Evolutionary conservation across 2,888 invertebrate species (phyloP), one percentile per base, ranked within the genome.

Genomic region (Campopleginae sp.): DNA sequence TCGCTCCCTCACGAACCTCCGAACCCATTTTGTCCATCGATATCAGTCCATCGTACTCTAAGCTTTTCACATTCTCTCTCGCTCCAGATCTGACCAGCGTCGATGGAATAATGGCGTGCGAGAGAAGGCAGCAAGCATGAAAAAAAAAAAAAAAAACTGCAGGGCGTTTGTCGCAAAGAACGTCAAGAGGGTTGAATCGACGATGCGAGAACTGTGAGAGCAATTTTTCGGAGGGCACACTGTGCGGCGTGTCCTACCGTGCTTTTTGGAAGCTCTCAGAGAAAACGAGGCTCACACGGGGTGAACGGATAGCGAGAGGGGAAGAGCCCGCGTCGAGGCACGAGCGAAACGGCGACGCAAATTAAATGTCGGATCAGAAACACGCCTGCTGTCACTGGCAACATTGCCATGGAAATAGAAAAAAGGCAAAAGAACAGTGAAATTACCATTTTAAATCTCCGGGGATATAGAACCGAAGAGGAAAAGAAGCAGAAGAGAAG

Each of bases 351-450:
- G 82, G 86, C 85, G 89, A 89, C 89, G 90, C 89, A 89, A 91
- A 90, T 91, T 91, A 90, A 91, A 91, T 87, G 90, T 90, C 89
- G 88, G 89, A 89, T 90, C 88, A 88, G 88, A 89, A 91, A 90
- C 89, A 88, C 87, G 86, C 87, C 87, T 85, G 87, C 89, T 90
- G 90, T 87, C 88, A 90, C 88, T 88, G 88, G 88, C 89, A 91
- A 89, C 88, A 87, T 87, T 87, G 87, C 88, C 75, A 77, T 86
- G 86, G 87, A 86, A 86, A 80, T 38, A 72, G 85, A 68, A 85
- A 68, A 80, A 85, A 87, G 86, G 78, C 85, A 86, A 84, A 88
- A 75, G 80, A 87, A 87, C 86, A 84, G 83, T 82, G 89, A 88
- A 89, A 89, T 90, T 87, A 88, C 89, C 88, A 89, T 88, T 88